Evolutionary conservation across 1,140 invertebrate genomes (phyloP), one percentile per base, ranked within the genome.

Genomic region (Holotrichia oblita): DNA sequence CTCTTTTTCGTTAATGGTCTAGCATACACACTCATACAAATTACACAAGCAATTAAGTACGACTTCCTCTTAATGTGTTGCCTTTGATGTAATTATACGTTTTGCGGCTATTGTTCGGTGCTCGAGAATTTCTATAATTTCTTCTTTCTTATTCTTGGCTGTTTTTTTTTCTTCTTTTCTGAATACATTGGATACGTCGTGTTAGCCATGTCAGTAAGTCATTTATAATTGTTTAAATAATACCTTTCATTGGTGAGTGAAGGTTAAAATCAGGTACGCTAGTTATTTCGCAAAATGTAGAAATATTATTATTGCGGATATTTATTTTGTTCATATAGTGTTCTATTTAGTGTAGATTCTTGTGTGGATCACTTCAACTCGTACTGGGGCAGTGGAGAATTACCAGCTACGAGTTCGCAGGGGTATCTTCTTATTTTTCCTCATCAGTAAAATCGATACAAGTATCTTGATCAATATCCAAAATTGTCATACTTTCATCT

Each of bases 181-280:
- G 17, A 34, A 34, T 34, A 34, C 27, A 34, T 34, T 34, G 27
- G 27, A 34, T 34, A 34, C 27, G 27, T 34, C 14, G 48, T 17
- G 48, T 17, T 17, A 55, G 48, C 2, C 48, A 55, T 55, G 48
- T 55, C 48, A 55, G 48, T 55, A 55, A 55, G 2, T 55, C 48
- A 17, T 55, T 55, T 55, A 55, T 55, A 55, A 55, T 55, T 55
- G 6, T 55, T 55, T 55, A 55, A 55, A 55, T 55, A 55, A 55
- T n/a, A 55, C 2, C n/a, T n/a, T 55, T 55, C 14, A 17, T 55
- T 55, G 14, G 6, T 14, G 2, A n/a, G 48, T 2, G 48, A 6
- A 14, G 3, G 6, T 55, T 3, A 55, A 55, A 55, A 34, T 34
- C 27, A 34, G 27, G 27, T 34, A 34, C 27, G 27, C 4, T 34